Base-by-base conservation (phyloP, 1,140 invertebrate genomes). In the Heliconius melpomene region DNA sequence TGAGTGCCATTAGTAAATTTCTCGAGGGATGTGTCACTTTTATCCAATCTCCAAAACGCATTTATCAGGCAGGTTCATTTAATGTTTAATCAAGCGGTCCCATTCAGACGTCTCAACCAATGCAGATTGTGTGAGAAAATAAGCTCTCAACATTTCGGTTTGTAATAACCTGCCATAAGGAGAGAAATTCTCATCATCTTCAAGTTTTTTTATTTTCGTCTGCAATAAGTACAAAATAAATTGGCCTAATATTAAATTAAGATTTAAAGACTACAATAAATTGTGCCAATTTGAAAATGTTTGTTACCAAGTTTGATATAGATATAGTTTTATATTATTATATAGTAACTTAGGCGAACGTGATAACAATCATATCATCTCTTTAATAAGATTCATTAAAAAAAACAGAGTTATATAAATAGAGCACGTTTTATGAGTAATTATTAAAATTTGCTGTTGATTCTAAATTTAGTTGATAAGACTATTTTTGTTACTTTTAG, bases 61-160 rank as follows among this genome's bases (percentile, higher is more conserved):
- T 75, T 79, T 75, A 74, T 74, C 74, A 72, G 70, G 71, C 74
- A 32, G 78, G 57, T 79, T 75, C 71, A 75, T 79, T 75, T 79
- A 79, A 75, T 79, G 78, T 79, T 79, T 75, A 75, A 79, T 79
- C 74, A 79, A 71, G 73, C 50, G 72, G 57, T 72, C 38, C 66
- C 74, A 79, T 79, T 79, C 73, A 79, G 75, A 79, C 23, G 78
- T 75, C 78, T 66, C 38, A 79, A 75, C 66, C 78, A 79, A 79
- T 79, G 66, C 71, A 66, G 60, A 66, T 66, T 26, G 60, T 52
- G 57, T 72, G 75, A 79, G 57, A 79, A 74, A 72, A 79, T 75
- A 75, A 75, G 74, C 75, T n/a, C 73, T 60, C 73, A 75, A 52
- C 78, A 18, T 3, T 36, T 50, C 78, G 38, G 72, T 32, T 72